These are phyloP conservation scores for Neodiprion pinetum DNA, from an alignment of 1,140 invertebrate genomes.

Conservation along the genomic window DNA sequence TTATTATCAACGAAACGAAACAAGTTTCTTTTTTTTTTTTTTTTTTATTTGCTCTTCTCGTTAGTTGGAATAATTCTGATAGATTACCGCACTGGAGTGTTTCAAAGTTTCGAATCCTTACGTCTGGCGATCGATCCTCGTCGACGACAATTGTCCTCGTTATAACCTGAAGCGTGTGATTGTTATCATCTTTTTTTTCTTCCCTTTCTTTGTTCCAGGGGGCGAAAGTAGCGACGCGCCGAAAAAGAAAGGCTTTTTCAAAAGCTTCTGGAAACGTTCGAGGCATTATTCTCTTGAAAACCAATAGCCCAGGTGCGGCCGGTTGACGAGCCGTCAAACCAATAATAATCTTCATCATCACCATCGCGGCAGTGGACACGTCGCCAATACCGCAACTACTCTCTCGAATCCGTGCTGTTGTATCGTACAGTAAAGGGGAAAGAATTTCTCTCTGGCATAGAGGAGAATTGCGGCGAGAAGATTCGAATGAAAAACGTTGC, in stretches of 20 bases:
- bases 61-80: too few species aligned
- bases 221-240: slow-evolving; percentile 70
- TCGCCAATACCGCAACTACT: slow-evolving; percentile 41
- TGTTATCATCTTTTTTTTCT: not conserved
- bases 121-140: too few species aligned
- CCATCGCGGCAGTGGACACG: slow-evolving; percentile 30
- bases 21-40: too few species aligned
- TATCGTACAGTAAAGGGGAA: slow-evolving; percentile 52
- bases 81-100: too few species aligned
- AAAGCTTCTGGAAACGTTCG: slow-evolving; percentile 82
- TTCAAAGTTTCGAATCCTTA: too few species aligned
- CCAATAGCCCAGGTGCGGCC: slow-evolving; percentile 66
- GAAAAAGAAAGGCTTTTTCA: slow-evolving; percentile 84
- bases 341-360: slow-evolving; percentile 18
- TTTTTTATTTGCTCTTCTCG: too few species aligned
- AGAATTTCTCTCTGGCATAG: not conserved
- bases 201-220: slow-evolving; percentile 61
- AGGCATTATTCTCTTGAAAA: slow-evolving; percentile 84
- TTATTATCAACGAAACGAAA: too few species aligned
- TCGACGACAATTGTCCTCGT: too few species aligned
- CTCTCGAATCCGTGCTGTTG: slow-evolving; percentile 58
- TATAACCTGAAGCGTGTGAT: too few species aligned
- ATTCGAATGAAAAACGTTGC: slow-evolving; percentile 2
- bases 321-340: slow-evolving; percentile 54
- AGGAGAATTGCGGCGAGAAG: slow-evolving; percentile 16